Base-by-base conservation (phyloP, 2,888 invertebrate species). In the Drosophila glabriapex region DNA sequence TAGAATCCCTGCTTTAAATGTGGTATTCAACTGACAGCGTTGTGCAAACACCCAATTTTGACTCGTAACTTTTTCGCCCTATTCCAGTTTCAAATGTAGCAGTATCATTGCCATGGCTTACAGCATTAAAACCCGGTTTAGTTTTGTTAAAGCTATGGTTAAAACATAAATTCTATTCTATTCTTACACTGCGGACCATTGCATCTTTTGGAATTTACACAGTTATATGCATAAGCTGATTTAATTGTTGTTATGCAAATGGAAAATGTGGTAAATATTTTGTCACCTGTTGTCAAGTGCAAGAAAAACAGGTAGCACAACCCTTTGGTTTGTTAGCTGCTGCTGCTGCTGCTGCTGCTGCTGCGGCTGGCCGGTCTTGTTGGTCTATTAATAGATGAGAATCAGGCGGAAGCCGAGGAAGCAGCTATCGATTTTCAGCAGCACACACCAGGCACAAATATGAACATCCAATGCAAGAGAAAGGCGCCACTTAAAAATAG, bases 341-440 rank as follows among this genome's bases (percentile, higher is more conserved):
- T 69, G 37, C 2, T 28, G 37, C 2, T 28, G 37, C 12, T 39
- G 10, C 6, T 49, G 37, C 22, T 46, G 46, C 22, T 6, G 43
- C 46, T 22, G 46, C 22, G 16, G 16, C 46, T 25, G 29, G 46
- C 64, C 62, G 56, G 58, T 71, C 64, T 50, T 53, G 35, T 53
- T 63, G 43, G 55, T 58, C 52, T 80, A 82, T 78, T 67, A 78
- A 78, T 80, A 78, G 73, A 33, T 31, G 60, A 37, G 78, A 66
- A 80, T 77, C 81, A 77, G 81, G 81, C 77, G 65, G 62, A 50
- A 73, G 68, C 78, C 61, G 39, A 28, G 22, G 68, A 63, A 65
- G 78, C 56, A 63, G 68, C 71, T 85, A 85, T 85, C 78, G 85
- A 85, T 85, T 85, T 85, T 87, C 60, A 85, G 71, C 71, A 73